Evolutionary conservation across 2,113 vertebrate genomes (phyloP).

Genomic region (Loxodonta africana): DNA sequence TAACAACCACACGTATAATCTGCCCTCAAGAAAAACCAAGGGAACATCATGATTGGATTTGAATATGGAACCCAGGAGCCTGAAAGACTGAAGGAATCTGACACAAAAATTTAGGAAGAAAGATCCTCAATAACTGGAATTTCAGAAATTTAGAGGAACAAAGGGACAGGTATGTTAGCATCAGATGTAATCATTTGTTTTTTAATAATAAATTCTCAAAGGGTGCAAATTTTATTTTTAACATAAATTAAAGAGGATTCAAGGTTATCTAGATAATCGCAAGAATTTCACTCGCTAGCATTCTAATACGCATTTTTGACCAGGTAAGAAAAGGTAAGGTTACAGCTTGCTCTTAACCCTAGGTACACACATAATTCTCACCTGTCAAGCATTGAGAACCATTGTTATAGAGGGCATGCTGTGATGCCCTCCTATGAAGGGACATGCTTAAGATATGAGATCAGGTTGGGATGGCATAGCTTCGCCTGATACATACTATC

Average conservation of each 20-base stretch:
- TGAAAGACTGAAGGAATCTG: neutral
- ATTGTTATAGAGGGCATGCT: neutral
- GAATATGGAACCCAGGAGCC: neutral
- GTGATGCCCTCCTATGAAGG: neutral
- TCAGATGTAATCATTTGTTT: neutral
- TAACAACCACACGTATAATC: neutral
- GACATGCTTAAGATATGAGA: neutral
- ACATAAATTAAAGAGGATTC: neutral
- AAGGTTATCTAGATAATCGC: neutral
- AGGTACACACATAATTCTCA: neutral
- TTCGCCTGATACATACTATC: neutral
- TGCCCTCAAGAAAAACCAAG: neutral
- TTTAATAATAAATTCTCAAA: slow-evolving; percentile 24
- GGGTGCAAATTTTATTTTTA: slow-evolving; percentile 17
- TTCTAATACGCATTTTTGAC: neutral
- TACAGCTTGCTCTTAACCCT: neutral
- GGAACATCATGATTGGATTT: neutral
- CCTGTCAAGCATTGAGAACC: neutral
- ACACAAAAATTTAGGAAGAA: neutral
- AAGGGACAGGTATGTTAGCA: neutral
- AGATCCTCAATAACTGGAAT: neutral
- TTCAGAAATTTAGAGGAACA: neutral
- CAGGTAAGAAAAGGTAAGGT: neutral
- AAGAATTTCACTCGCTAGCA: slow-evolving; percentile 4
- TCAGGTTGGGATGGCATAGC: neutral